Percentiles rank a stretch among this genome's conserved stretches.
These are phyloP conservation scores for Neolamprologus tretocephalus DNA, from an alignment of 2,113 vertebrate genomes.

Conservation along the genomic window DNA sequence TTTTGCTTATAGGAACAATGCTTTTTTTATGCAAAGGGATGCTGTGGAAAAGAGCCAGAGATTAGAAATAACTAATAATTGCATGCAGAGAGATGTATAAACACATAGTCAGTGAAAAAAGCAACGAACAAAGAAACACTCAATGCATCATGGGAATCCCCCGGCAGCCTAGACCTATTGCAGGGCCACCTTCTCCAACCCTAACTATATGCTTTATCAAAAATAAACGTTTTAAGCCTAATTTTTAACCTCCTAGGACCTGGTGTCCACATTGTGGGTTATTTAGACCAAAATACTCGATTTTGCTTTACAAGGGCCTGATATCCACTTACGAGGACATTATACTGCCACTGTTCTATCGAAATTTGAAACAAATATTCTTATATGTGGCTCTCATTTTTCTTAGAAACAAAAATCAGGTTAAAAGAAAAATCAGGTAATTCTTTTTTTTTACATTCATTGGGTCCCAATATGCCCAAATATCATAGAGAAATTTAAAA, in stretches of 20 bases:
- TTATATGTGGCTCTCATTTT: not conserved
- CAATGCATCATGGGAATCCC: not conserved
- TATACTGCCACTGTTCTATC: not conserved
- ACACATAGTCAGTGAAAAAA: not conserved
- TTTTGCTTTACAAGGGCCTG: not conserved
- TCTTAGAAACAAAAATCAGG: not conserved
- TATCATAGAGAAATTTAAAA: not conserved
- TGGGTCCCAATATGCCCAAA: not conserved
- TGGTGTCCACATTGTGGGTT: rapidly evolving
- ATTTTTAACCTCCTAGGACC: not conserved
- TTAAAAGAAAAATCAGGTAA: not conserved
- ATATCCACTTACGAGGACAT: not conserved
- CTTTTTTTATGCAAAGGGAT: not conserved
- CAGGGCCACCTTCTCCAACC: not conserved
- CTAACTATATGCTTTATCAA: not conserved
- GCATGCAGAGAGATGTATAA: not conserved
- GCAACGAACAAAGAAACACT: not conserved
- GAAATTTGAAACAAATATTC: not conserved
- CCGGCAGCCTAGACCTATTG: not conserved
- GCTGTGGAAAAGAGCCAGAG: not conserved
- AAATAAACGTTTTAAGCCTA: not conserved
- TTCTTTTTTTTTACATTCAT: not conserved
- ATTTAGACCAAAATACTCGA: not conserved
- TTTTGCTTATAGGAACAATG: not conserved
- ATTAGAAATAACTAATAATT: not conserved